A percentile compares a stretch with the other conserved stretches of the same genome.
Conservation (phyloP, 2,888 invertebrate genomes). For the Eilema sororculum region DNA sequence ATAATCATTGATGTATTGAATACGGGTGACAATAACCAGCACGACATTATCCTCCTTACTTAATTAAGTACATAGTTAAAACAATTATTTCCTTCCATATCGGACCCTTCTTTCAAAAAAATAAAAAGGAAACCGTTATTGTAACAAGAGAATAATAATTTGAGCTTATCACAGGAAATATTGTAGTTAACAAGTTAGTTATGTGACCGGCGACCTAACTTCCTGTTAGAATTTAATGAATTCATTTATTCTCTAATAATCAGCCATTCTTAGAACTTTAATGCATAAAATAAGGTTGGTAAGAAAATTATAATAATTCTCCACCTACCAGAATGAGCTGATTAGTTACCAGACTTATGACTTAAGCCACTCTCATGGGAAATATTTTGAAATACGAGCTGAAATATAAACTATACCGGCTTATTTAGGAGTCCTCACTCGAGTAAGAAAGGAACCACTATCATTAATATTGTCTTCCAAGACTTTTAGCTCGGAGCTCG, state of each 20-base stretch:
- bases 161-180: constrained; percentile 59
- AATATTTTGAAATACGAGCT: constrained; percentile 75
- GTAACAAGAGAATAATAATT: constrained; percentile 29
- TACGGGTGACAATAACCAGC: background rate
- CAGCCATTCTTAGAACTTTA: constrained; percentile 14
- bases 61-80: background rate
- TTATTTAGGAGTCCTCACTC: constrained; percentile 58
- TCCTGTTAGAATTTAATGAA: constrained; percentile 54
- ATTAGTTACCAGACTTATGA: constrained; percentile 12
- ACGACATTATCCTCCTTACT: background rate
- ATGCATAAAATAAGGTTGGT: constrained; percentile 12
- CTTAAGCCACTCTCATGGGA: constrained; percentile 69
- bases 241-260: constrained; percentile 30
- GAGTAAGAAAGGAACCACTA: constrained; percentile 24
- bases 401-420: constrained; percentile 61
- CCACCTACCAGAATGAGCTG: constrained; percentile 30
- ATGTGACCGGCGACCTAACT: constrained; percentile 52
- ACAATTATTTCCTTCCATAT: constrained; percentile 3
- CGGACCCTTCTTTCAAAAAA: constrained; percentile 24
- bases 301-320: constrained; percentile 45
- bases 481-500: background rate
- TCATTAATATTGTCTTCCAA: background rate
- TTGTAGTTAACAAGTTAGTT: constrained; percentile 42
- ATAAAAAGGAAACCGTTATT: constrained; percentile 44
- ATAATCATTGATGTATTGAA: background rate